Conservation (phyloP, 92 coral and sea anemone species). For the Umimayanthus chanpuru region DNA sequence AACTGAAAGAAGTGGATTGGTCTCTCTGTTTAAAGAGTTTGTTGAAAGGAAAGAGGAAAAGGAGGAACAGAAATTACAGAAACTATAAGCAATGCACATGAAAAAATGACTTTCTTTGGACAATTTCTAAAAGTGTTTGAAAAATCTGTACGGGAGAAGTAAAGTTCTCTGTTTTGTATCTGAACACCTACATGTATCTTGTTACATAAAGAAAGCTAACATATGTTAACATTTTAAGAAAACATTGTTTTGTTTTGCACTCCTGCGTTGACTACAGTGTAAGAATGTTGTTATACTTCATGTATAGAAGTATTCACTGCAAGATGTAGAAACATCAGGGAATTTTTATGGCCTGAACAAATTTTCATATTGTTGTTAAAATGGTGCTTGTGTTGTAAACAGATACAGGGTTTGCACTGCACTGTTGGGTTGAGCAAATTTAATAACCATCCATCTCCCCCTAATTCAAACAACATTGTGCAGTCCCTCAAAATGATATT, state of each 20-base stretch:
- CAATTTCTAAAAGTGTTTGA: constrained; percentile 41
- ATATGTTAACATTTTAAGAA: constrained; percentile 7
- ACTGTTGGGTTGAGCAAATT: constrained; percentile 5
- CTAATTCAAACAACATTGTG: no score
- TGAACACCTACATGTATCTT: background rate
- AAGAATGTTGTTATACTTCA: no score
- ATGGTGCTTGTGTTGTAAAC: background rate
- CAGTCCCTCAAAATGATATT: no score
- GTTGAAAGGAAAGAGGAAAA: constrained; percentile 48
- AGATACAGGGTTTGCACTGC: background rate
- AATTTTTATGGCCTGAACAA: background rate
- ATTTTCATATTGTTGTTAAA: constrained; percentile 15
- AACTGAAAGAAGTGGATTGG: constrained; percentile 46
- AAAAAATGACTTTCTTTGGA: constrained; percentile 45
- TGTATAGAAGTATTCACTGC: constrained; percentile 1
- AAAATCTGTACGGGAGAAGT: constrained; percentile 33
- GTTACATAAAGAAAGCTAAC: constrained; percentile 7
- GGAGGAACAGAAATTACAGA: constrained; percentile 43
- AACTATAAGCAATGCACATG: constrained; percentile 43
- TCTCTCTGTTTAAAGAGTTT: constrained; percentile 47
- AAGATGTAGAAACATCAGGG: background rate
- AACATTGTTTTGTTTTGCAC: constrained; percentile 1
- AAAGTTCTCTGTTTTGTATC: background rate
- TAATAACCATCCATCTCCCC: no score
- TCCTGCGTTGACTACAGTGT: background rate